Percentiles rank a stretch among this genome's conserved stretches.
Evolutionary conservation across 2,888 invertebrate genomes (phyloP).

Genomic region (Rhagium mordax): DNA sequence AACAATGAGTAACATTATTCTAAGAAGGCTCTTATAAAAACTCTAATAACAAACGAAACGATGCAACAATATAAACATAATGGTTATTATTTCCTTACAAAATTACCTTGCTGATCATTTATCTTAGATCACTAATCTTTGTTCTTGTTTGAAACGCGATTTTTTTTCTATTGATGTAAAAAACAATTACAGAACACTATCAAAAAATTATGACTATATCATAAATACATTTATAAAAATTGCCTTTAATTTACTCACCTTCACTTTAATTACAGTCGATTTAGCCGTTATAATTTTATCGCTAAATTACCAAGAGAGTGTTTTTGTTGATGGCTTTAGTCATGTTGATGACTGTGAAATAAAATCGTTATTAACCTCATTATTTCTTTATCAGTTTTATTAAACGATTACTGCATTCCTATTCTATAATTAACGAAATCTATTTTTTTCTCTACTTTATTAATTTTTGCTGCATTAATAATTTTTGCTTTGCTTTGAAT

Average conservation of each 20-base stretch:
- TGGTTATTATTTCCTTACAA: constrained; percentile 15
- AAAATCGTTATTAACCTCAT: not conserved
- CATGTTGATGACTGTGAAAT: not conserved
- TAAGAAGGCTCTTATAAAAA: constrained; percentile 5
- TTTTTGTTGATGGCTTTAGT: not conserved
- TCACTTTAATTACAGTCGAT: not conserved
- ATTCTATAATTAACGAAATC: not conserved
- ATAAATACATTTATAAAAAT: not conserved
- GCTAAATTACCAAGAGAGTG: not conserved
- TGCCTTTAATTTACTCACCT: constrained; percentile 5
- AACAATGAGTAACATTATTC: constrained; percentile 14
- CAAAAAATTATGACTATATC: not conserved
- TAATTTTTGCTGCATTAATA: not conserved
- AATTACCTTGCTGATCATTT: constrained; percentile 15
- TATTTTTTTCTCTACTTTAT: not conserved
- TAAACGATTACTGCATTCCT: not conserved
- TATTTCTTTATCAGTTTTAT: not conserved
- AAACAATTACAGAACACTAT: not conserved
- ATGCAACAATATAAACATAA: not conserved
- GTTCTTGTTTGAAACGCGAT: not conserved
- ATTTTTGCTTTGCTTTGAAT: not conserved
- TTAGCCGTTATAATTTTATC: constrained; percentile 4
- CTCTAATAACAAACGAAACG: not conserved
- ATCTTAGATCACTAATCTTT: not conserved
- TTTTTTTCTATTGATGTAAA: constrained; percentile 1